phyloP scores from a whole-genome alignment of 2,113 vertebrate genomes.

The Sorex fumeus region DNA sequence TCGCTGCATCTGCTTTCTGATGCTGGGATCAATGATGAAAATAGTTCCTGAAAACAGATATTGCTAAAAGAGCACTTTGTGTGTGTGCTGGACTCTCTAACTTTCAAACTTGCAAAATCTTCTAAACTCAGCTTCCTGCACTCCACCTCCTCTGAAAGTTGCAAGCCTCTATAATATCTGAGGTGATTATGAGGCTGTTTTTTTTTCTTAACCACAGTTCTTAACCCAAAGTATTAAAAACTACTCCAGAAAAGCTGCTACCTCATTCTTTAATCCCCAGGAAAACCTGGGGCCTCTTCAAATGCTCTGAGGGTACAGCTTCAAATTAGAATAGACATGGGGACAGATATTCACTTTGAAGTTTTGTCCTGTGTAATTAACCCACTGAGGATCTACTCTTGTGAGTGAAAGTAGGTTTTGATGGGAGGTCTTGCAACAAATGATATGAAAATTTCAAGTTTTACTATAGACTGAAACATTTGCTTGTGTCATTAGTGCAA shows the following conservation, averaged over 20 bases:
- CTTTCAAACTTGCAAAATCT: constrained; percentile 11
- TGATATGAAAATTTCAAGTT: constrained; percentile 24
- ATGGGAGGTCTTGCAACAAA: constrained; percentile 40
- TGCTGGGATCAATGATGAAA: constrained; percentile 42
- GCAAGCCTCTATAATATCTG: neutral
- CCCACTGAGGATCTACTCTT: neutral
- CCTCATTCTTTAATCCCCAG: constrained; percentile 3
- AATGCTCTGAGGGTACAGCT: neutral
- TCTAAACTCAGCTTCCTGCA: constrained; percentile 1
- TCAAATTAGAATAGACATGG: constrained; percentile 47
- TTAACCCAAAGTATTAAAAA: constrained; percentile 12
- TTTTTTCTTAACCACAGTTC: neutral
- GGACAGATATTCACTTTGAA: constrained; percentile 59
- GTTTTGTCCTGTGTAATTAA: constrained; percentile 43
- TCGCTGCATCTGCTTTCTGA: constrained; percentile 50
- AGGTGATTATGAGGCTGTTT: neutral
- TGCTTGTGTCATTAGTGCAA: neutral
- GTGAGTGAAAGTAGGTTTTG: constrained; percentile 50
- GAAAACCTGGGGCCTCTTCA: constrained; percentile 19
- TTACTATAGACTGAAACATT: constrained; percentile 11
- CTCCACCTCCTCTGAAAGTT: neutral
- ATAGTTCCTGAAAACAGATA: constrained; percentile 41
- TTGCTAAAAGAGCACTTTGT: constrained; percentile 18
- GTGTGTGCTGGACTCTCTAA: neutral
- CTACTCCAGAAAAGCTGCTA: constrained; percentile 46